phyloP scores from a whole-genome alignment of 2,888 invertebrate genomes.

The Pammene aurita region DNA sequence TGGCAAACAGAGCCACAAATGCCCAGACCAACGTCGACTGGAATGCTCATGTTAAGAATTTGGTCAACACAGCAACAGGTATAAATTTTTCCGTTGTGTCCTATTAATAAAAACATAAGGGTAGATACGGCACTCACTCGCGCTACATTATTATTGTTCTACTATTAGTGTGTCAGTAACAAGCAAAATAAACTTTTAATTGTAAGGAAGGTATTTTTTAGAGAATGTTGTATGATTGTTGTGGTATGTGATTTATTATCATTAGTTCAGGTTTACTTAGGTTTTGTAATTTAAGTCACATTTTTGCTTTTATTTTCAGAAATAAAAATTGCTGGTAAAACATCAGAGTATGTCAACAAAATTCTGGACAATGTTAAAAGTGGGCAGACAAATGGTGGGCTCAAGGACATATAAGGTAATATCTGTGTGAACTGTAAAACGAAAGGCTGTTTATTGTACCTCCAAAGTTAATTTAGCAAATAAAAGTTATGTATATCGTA shows the following conservation, averaged over 20 bases:
- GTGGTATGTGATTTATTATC: no score
- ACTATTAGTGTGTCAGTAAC: no score
- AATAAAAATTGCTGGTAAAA: constrained; percentile 93
- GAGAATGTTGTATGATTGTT: no score
- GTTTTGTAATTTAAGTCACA: no score
- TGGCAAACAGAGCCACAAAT: constrained; percentile 86
- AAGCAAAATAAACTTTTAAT: no score
- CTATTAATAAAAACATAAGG: neutral
- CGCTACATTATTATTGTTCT: no score
- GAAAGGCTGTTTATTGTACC: constrained; percentile 83
- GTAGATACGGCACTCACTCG: no score
- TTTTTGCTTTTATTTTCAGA: constrained; percentile 80
- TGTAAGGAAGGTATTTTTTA: no score
- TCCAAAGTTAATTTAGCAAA: constrained; percentile 80
- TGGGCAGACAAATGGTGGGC: constrained; percentile 90
- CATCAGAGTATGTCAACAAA: constrained; percentile 97
- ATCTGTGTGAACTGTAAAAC: constrained; percentile 65
- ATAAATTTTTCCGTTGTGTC: constrained; percentile 45
- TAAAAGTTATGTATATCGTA: constrained; percentile 68
- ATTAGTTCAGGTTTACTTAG: no score
- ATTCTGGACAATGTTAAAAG: constrained; percentile 93
- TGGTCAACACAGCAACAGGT: constrained; percentile 88
- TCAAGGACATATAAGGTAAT: constrained; percentile 86
- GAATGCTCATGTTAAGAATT: constrained; percentile 87
- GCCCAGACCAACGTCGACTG: constrained; percentile 83